These are phyloP conservation scores for Epizoanthus stellaris DNA, from an alignment of 92 coral and sea anemone genomes.

Conservation along the genomic window DNA sequence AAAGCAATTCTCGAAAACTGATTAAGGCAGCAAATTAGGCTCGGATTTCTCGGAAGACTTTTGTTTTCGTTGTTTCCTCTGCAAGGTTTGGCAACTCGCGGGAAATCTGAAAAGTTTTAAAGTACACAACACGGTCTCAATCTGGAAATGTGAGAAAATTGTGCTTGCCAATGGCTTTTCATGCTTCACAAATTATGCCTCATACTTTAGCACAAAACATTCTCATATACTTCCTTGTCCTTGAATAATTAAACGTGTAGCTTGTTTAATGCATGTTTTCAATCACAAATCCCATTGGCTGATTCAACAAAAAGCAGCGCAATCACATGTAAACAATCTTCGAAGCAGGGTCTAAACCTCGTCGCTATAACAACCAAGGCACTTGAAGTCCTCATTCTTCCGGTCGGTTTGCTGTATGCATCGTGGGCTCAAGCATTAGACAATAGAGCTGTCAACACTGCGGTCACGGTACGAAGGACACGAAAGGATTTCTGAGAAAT, in stretches of 20 bases:
- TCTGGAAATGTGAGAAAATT: conserved; percentile 23
- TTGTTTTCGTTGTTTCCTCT: neutral
- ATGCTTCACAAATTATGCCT: neutral
- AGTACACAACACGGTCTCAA: conserved; percentile 3
- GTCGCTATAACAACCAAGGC: conserved; percentile 2
- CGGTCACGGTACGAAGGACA: neutral
- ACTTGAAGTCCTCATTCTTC: neutral
- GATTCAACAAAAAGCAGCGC: neutral
- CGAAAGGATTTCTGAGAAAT: conserved; percentile 30
- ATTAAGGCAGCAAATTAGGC: conserved; percentile 17
- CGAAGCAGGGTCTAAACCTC: neutral
- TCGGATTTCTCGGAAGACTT: conserved; percentile 27
- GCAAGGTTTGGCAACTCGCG: conserved; percentile 17
- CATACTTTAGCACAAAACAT: neutral
- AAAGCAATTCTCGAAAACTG: conserved; percentile 35
- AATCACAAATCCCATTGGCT: conserved; percentile 37
- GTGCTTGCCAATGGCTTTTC: conserved; percentile 4
- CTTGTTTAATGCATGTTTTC: conserved; percentile 34
- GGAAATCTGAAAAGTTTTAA: conserved; percentile 24
- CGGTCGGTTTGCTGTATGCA: conserved; percentile 1
- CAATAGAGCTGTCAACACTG: conserved; percentile 9
- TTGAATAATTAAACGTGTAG: conserved; percentile 16
- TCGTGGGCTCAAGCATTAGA: neutral
- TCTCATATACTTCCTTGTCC: conserved; percentile 10
- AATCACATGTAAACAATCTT: neutral